Evolutionary conservation across 2,888 invertebrate genomes (phyloP).

Genomic region (Ichneumoninae sp.): DNA sequence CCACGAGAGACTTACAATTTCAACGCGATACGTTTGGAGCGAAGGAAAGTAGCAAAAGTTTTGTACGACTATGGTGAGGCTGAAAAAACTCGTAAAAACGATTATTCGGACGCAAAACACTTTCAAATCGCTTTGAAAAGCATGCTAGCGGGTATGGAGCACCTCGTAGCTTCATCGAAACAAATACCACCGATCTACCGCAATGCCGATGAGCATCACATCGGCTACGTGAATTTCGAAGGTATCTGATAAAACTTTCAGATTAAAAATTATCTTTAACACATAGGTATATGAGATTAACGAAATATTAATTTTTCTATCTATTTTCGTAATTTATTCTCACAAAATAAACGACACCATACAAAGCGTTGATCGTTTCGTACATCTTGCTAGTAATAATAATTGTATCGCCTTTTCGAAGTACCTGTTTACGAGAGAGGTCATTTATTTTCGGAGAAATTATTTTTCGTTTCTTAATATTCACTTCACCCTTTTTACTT

Average conservation of each 20-base stretch:
- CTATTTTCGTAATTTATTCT: slow-evolving; percentile 58
- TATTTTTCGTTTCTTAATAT: slow-evolving; percentile 47
- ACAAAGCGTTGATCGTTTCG: slow-evolving; percentile 63
- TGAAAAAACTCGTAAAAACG: slow-evolving; percentile 56
- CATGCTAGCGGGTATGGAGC: slow-evolving; percentile 78
- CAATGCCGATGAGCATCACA: slow-evolving; percentile 74
- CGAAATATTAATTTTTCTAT: slow-evolving; percentile 37
- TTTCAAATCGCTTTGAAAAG: slow-evolving; percentile 76
- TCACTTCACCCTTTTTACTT: slow-evolving; percentile 30
- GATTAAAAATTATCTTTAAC: slow-evolving; percentile 12
- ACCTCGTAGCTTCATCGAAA: slow-evolving; percentile 77
- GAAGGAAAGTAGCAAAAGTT: slow-evolving; percentile 76
- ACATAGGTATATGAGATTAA: not conserved
- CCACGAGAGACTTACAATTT: slow-evolving; percentile 53
- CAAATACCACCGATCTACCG: slow-evolving; percentile 79
- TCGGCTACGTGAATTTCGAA: slow-evolving; percentile 77
- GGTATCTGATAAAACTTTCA: slow-evolving; percentile 4
- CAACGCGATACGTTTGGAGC: slow-evolving; percentile 69
- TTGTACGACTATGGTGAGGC: slow-evolving; percentile 79
- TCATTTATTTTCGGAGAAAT: slow-evolving; percentile 50
- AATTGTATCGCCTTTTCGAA: slow-evolving; percentile 56
- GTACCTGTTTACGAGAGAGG: slow-evolving; percentile 48
- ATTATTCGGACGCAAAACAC: slow-evolving; percentile 73
- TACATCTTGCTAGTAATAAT: slow-evolving; percentile 50
- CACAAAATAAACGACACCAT: slow-evolving; percentile 54